Conservation (phyloP, 2,797 vertebrate species). For the Crocidura indochinensis region DNA sequence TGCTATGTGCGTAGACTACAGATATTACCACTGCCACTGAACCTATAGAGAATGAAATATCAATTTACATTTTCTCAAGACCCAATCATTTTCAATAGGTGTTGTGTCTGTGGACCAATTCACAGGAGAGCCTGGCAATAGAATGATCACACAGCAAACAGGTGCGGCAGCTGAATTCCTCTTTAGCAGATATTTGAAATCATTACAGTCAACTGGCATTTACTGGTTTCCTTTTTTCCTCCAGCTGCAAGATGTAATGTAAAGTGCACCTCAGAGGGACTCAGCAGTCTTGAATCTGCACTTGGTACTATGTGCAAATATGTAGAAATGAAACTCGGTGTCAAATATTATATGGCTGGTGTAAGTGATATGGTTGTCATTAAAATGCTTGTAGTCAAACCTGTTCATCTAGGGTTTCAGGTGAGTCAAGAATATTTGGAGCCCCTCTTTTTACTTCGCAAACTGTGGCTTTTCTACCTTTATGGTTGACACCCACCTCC, state of each 20-base stretch:
- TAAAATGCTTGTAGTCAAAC: neutral
- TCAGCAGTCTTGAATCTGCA: conserved; percentile 51
- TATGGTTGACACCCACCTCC: neutral
- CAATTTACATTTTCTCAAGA: conserved; percentile 80
- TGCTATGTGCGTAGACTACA: conserved; percentile 70
- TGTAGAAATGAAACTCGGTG: conserved; percentile 48
- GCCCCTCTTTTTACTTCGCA: neutral
- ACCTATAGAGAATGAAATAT: conserved; percentile 74
- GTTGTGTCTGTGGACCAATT: conserved; percentile 76
- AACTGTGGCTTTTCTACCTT: neutral
- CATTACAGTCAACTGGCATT: conserved; percentile 84
- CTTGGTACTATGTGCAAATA: conserved; percentile 30
- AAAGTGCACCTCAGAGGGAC: conserved; percentile 65
- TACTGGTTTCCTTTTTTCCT: conserved; percentile 79
- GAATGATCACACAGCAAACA: conserved; percentile 75
- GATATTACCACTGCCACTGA: conserved; percentile 78
- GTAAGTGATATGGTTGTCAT: neutral
- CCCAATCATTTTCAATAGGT: conserved; percentile 82
- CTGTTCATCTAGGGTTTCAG: neutral
- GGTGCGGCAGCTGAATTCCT: conserved; percentile 75
- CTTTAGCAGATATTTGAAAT: conserved; percentile 79
- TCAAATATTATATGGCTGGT: neutral
- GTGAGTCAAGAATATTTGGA: neutral
- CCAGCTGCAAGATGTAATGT: conserved; percentile 81
- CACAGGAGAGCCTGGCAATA: conserved; percentile 67